Evolutionary conservation across 2,797 vertebrate genomes (phyloP).

Genomic region (Eulemur mongoz): DNA sequence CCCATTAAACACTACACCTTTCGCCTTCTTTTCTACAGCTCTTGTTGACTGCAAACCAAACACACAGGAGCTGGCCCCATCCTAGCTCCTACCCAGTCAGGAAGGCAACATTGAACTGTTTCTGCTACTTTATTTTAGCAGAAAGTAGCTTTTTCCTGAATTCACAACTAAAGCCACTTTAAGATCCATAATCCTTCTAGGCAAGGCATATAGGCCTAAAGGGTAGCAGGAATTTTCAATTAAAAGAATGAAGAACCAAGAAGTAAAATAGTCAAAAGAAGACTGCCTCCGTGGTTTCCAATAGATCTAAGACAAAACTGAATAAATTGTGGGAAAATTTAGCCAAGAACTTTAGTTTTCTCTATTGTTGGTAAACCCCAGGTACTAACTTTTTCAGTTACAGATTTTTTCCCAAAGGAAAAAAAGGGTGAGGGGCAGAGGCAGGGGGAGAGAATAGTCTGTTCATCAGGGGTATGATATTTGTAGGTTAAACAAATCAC

Average conservation of each 20-base stretch:
- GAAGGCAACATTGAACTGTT: background rate
- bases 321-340: background rate
- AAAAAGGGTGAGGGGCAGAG: too few relatives aligned
- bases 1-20: background rate
- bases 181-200: conserved; percentile 28
- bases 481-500: conserved; percentile 8
- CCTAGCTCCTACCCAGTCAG: background rate
- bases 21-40: background rate
- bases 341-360: conserved; percentile 28
- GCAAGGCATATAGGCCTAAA: background rate
- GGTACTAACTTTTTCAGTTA: background rate
- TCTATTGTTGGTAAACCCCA: background rate
- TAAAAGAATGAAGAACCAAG: background rate
- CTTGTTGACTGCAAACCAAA: conserved; percentile 35
- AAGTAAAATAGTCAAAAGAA: background rate
- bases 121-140: conserved; percentile 34
- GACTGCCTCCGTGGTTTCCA: background rate
- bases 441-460: background rate
- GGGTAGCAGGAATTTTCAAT: conserved; percentile 30
- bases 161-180: background rate
- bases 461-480: background rate
- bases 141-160: background rate
- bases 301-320: conserved; percentile 18
- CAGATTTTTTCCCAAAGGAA: background rate
- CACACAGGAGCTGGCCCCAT: background rate